These are phyloP conservation scores for Drosophila rhopaloa DNA, from an alignment of 1,140 invertebrate species.

Conservation along the genomic window DNA sequence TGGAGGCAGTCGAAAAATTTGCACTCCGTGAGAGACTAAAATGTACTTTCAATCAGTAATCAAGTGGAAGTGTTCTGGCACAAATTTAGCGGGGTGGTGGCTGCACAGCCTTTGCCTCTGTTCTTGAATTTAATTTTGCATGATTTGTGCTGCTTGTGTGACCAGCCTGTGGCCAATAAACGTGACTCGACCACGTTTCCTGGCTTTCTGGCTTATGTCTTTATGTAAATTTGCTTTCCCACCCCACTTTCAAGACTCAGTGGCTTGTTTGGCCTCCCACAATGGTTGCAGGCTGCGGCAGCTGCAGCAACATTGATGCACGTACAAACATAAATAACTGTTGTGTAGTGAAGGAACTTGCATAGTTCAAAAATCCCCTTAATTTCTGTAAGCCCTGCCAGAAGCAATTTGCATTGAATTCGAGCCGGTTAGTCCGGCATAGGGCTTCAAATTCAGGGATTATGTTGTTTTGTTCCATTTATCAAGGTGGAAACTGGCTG, in stretches of 20 bases:
- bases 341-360: conserved; percentile 22
- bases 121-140: conserved; percentile 56
- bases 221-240: conserved; percentile 60
- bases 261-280: conserved; percentile 46
- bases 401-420: conserved; percentile 34
- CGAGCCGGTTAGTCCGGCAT: neutral
- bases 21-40: conserved; percentile 29
- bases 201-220: conserved; percentile 57
- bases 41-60: conserved; percentile 44
- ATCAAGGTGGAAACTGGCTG: neutral
- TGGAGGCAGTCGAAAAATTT: conserved; percentile 12
- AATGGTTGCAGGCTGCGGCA: conserved; percentile 54
- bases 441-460: neutral
- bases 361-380: conserved; percentile 19
- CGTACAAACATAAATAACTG: conserved; percentile 48
- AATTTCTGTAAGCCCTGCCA: conserved; percentile 22
- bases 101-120: neutral
- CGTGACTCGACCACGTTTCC: conserved; percentile 71
- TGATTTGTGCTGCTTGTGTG: conserved; percentile 50
- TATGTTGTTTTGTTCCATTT: neutral
- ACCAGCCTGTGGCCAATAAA: conserved; percentile 69
- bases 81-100: neutral
- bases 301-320: conserved; percentile 55
- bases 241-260: neutral
- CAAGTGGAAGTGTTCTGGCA: conserved; percentile 1